phyloP scores from a whole-genome alignment of 2,888 invertebrate species.

The Tachina lurida region DNA sequence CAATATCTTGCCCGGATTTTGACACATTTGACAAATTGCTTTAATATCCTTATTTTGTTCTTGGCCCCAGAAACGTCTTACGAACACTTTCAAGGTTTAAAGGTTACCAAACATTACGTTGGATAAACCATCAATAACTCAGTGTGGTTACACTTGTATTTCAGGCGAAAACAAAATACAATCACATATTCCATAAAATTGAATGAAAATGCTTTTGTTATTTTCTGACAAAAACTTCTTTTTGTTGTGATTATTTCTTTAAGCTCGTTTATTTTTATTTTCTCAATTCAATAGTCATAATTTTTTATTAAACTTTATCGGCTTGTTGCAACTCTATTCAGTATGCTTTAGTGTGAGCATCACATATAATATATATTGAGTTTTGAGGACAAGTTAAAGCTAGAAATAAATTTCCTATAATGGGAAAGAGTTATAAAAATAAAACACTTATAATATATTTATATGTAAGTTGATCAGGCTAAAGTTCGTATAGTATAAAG shows the following conservation, averaged over 20 bases:
- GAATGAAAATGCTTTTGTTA: conserved; percentile 17
- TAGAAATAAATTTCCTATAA: too few species aligned
- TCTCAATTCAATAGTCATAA: conserved; percentile 42
- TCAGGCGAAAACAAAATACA: conserved; percentile 33
- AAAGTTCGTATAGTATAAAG: too few species aligned
- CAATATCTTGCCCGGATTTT: conserved; percentile 77
- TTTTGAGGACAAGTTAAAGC: neutral
- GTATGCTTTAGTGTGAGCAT: neutral
- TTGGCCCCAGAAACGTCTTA: conserved; percentile 63
- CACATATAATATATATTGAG: neutral
- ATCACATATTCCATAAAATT: conserved; percentile 7
- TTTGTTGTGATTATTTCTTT: neutral
- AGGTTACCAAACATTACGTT: conserved; percentile 70
- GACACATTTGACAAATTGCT: conserved; percentile 80
- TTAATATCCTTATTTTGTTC: conserved; percentile 76
- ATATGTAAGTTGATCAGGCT: too few species aligned
- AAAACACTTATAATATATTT: too few species aligned
- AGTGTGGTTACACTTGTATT: conserved; percentile 67
- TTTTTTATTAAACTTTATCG: conserved; percentile 33
- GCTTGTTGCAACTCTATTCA: conserved; percentile 4
- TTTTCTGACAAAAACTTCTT: neutral
- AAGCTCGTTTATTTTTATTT: conserved; percentile 5
- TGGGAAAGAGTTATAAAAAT: too few species aligned
- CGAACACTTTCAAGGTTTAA: conserved; percentile 68
- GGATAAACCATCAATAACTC: conserved; percentile 67